Base-by-base conservation (phyloP, 1,140 invertebrate species). In the Scaptomyza graminum region DNA sequence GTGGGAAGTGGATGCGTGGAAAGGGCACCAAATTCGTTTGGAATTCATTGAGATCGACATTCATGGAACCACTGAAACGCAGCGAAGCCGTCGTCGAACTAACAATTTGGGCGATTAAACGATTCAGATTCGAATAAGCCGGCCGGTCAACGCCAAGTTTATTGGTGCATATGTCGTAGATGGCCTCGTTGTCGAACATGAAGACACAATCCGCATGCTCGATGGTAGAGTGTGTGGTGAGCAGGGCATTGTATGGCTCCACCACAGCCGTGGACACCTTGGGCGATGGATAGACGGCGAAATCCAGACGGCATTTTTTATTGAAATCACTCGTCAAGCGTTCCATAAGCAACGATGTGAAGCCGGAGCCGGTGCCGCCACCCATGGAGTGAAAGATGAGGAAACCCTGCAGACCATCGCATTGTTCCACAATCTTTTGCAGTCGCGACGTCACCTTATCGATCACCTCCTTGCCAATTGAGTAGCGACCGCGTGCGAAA, bases 111-210 rank as follows among this genome's bases (percentile, higher is more conserved):
- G 94, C 95, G 66, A 96, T 95, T 15, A 96, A 92, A 37, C 95
- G 93, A 90, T 96, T 96, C 28, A 96, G 92, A 90, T 95, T 96
- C n/a, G 94, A 95, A 77, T 96, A 96, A 0, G 94, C 95, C 0
- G 95, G 95, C 16, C 95, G 82, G 69, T 95, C 94, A 46, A 96
- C 95, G 91, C 94, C 94, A 46, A 96, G 90, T 41, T 95, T 95
- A 56, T 95, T 92, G 47, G 94, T 93, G 88, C 96, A 96, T 71
- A 97, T 96, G 77, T 96, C 96, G 88, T 96, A 96, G 62, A 97
- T 96, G 51, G 96, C 96, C 85, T 97, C 96, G 87, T 97, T 96
- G 92, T 97, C 96, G 12, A 97, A 95, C 94, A 96, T 96, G 79
- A 97, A 96, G 5, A 95, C 95, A 82, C 96, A 96, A 91, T 96